Base-by-base conservation (phyloP, 2,797 vertebrate species). In the Anisognathus igniventris region DNA sequence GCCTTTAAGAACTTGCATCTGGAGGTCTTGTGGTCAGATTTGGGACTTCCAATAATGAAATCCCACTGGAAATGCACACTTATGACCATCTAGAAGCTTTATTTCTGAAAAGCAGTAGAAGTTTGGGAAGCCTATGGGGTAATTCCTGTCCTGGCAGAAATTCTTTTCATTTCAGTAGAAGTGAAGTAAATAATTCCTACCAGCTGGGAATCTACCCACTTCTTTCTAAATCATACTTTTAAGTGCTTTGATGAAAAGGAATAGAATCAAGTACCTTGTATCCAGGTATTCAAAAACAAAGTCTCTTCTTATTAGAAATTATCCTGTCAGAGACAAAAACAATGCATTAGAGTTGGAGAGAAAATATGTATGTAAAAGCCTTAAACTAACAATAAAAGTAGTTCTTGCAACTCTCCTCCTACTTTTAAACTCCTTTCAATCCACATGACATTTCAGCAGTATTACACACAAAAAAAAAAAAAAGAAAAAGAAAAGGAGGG, bases 381-480 rank as follows among this genome's bases (percentile, higher is more conserved):
- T 96, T 71, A 70, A 96, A 91, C 47, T 86, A 80, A 61, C 12
- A 48, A 33, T 61, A 64, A 95, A 82, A 79, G 12, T 82, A 80
- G 79, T 86, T 89, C 18, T 88, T 62, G 25, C 83, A 93, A 79
- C 75, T 76, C 40, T 80, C 10, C 35, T 95, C 9, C 68, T 87
- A 30, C 74, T 70, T 75, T 74, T 45, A 77, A 71, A 80, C 19
- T 78, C 21, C 23, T 80, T 83, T 90, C 74, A 75, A 86, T 79
- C 21, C 45, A 58, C 37, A 56, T 78, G 74, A 90, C 72, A 80
- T 93, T 95, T 96, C 81, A 78, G 53, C 12, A 90, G 14, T 75
- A 45, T 80, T 79, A 31, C 9, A 65, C 66, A 64, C 3, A 40
- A 11, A 35, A 37, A 5, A 53, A 30, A 64, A 4, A 13, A 40